These are phyloP conservation scores for Drosophila recens DNA, from an alignment of 2,888 invertebrate genomes.

Conservation along the genomic window DNA sequence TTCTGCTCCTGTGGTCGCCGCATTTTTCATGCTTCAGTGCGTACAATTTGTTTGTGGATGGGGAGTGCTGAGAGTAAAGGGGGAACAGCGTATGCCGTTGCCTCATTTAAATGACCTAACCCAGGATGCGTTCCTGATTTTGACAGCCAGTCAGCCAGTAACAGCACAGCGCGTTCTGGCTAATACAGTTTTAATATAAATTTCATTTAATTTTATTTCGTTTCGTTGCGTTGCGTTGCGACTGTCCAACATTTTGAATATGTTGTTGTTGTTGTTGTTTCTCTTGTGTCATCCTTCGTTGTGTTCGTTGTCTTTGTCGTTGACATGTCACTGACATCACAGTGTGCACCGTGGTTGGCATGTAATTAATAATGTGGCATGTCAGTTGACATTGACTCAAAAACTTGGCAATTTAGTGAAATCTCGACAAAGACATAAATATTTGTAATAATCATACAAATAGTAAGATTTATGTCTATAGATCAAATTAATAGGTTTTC, in stretches of 20 bases:
- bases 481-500: not conserved
- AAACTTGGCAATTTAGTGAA: not conserved
- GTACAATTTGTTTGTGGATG: conserved; percentile 62
- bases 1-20: conserved; percentile 65
- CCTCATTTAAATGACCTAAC: conserved; percentile 76
- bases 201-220: conserved; percentile 65
- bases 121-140: conserved; percentile 69
- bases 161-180: conserved; percentile 31
- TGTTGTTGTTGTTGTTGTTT: conserved; percentile 32
- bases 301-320: conserved; percentile 53
- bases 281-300: conserved; percentile 46
- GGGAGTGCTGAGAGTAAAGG: conserved; percentile 3
- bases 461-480: not conserved
- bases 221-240: conserved; percentile 53
- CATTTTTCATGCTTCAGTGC: conserved; percentile 80
- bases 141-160: conserved; percentile 58
- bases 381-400: not conserved
- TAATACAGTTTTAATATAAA: conserved; percentile 79
- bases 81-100: conserved; percentile 38
- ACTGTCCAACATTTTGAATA: conserved; percentile 54
- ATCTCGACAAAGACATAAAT: not conserved
- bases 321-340: conserved; percentile 65
- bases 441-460: too few species aligned
- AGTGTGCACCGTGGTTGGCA: conserved; percentile 40
- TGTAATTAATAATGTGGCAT: not conserved